Base-by-base conservation (phyloP, 2,113 vertebrate genomes). In the Rhizomys pruinosus region DNA sequence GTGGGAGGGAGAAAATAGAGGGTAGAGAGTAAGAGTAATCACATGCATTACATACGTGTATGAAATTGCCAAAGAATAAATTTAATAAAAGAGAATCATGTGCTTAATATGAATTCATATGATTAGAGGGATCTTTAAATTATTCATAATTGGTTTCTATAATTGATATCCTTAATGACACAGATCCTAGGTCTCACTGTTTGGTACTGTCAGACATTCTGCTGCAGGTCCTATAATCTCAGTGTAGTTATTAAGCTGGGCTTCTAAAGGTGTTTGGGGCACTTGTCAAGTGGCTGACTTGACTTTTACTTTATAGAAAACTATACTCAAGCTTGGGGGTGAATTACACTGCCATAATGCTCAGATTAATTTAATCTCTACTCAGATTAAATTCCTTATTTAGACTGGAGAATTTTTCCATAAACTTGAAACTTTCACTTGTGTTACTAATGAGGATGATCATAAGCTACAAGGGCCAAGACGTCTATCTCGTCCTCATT, bases 221-320 rank as follows among this genome's bases (percentile, higher is more conserved):
- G 69, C 72, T 59, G 3, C 2, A 39, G 8, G 27, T 19, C 44
- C 72, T 66, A 84, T 39, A 74, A 87, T 89, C 32, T 66, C 77
- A 37, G 74, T 79, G 39, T 81, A 23, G 3, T 12, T 64, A 52
- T 37, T 37, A 87, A 73, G 82, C 59, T 79, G 16, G 44, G 27
- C 76, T 80, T 32, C n/a, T 69, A 77, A 39, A 84, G 20, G 9
- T 64, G 12, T 84, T 91, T 27, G 17, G 64, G 52, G 52, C 17
- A 76, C 81, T 79, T 92, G 74, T 80, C 68, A 78, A 61, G 74
- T 34, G 90, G 22, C 12, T 37, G 2, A 66, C 19, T 59, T 94
- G 64, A 88, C 87, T 84, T 91, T 89, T 27, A 84, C 87, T 78
- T 94, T 84, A 93, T 37, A 90, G 32, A 82, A 92, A 92, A 84